Evolutionary conservation across 2,797 vertebrate genomes (phyloP).

Genomic region (Chiloscyllium punctatum): DNA sequence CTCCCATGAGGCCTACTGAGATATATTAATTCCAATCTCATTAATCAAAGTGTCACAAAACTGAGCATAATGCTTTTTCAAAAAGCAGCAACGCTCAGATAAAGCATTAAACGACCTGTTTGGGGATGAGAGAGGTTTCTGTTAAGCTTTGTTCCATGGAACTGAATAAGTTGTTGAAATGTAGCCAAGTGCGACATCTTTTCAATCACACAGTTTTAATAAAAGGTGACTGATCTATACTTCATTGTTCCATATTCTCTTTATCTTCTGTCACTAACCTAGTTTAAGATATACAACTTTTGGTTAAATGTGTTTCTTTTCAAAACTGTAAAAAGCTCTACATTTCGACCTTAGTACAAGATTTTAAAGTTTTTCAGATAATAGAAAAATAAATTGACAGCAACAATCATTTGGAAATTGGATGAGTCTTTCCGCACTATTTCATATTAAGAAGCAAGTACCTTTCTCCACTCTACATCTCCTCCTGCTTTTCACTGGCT

Average conservation of each 20-base stretch:
- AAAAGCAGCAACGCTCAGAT: not conserved
- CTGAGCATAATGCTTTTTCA: not conserved
- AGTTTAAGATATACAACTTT: not conserved
- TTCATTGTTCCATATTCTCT: not conserved
- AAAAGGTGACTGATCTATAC: not conserved
- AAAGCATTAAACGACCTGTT: not conserved
- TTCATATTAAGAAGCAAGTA: not conserved
- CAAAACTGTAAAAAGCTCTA: not conserved
- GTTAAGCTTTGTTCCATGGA: not conserved
- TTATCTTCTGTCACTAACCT: not conserved
- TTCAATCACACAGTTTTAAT: not conserved
- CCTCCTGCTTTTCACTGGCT: not conserved
- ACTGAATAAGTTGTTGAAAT: not conserved
- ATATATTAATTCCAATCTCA: not conserved
- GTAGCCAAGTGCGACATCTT: not conserved
- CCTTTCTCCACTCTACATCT: not conserved
- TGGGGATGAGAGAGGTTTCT: not conserved
- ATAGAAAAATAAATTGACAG: not conserved
- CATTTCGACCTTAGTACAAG: not conserved
- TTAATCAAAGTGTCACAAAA: conserved; percentile 13
- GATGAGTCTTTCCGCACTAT: not conserved
- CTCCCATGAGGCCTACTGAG: not conserved
- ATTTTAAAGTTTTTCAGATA: not conserved
- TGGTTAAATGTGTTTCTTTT: not conserved
- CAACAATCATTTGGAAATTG: not conserved